A percentile compares a stretch with the other conserved stretches of the same genome.
phyloP scores from a whole-genome alignment of 2,797 vertebrate genomes.

The Mastacembelus armatus region DNA sequence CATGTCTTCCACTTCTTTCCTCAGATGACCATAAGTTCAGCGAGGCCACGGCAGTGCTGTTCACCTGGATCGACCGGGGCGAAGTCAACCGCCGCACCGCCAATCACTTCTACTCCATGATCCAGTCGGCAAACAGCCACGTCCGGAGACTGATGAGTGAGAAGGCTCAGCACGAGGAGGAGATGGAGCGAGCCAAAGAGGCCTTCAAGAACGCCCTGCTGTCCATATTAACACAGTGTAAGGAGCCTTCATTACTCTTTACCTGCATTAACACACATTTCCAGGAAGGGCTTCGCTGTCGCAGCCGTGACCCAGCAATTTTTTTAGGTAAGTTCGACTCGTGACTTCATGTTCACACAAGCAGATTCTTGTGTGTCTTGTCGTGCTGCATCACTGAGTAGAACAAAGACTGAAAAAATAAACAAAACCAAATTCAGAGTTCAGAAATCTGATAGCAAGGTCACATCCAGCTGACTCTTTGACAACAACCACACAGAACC shows the following conservation, averaged over 20 bases:
- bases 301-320: conserved; percentile 1
- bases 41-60: conserved; percentile 90
- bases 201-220: conserved; percentile 92
- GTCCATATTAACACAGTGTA: conserved; percentile 95
- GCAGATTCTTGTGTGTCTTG: not conserved
- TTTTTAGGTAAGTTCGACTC: conserved; percentile 35
- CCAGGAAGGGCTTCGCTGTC: not conserved
- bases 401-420: too few species aligned
- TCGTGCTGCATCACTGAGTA: not conserved
- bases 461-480: too few species aligned
- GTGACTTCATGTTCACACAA: not conserved
- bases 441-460: too few species aligned
- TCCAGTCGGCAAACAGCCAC: conserved; percentile 95
- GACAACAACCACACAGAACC: too few species aligned
- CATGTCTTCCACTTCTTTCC: too few species aligned
- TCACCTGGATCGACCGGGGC: conserved; percentile 94
- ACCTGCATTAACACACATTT: not conserved
- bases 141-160: conserved; percentile 93
- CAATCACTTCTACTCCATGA: conserved; percentile 97
- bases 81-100: conserved; percentile 93
- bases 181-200: conserved; percentile 94
- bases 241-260: conserved; percentile 67
- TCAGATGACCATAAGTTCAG: conserved; percentile 93
- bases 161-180: conserved; percentile 92
- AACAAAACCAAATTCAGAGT: too few species aligned